Percentiles rank a stretch among this genome's conserved stretches.
phyloP scores from a whole-genome alignment of 2,888 invertebrate species.

The Microdon myrmicae region DNA sequence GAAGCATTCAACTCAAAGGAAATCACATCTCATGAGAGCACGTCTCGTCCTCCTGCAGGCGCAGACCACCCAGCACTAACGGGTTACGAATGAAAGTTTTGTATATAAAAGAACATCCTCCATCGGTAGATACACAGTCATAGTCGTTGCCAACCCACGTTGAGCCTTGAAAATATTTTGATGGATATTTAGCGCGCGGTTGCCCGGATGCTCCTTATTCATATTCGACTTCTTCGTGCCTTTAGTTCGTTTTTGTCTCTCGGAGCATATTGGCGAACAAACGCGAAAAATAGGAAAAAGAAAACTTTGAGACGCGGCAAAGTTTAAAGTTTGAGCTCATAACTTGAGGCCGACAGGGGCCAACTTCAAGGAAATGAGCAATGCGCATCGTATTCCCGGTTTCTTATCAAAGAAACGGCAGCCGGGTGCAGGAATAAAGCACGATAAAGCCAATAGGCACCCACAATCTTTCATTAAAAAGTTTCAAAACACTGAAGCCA shows the following conservation, averaged over 20 bases:
- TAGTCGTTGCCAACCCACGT: slow-evolving; percentile 40
- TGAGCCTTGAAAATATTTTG: no score
- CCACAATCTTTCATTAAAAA: slow-evolving; percentile 52
- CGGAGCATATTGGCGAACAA: slow-evolving; percentile 25
- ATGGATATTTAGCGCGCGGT: slow-evolving; percentile 48
- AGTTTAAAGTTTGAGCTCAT: slow-evolving; percentile 49
- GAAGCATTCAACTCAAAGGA: slow-evolving; percentile 48
- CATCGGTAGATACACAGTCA: slow-evolving; percentile 35
- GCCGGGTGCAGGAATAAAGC: not conserved
- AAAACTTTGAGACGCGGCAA: slow-evolving; percentile 35
- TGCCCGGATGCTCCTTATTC: slow-evolving; percentile 10
- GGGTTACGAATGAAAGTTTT: no score
- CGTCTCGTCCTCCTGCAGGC: slow-evolving; percentile 17
- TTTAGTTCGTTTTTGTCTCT: slow-evolving; percentile 2
- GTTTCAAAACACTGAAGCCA: slow-evolving; percentile 37
- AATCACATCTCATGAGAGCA: slow-evolving; percentile 47
- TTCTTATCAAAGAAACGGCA: slow-evolving; percentile 3
- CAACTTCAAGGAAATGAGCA: slow-evolving; percentile 48
- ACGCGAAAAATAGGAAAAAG: slow-evolving; percentile 40
- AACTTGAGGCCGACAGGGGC: slow-evolving; percentile 45
- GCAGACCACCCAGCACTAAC: slow-evolving; percentile 10
- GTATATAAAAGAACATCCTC: slow-evolving; percentile 45
- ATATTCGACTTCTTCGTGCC: not conserved
- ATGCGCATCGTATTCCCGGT: slow-evolving; percentile 36
- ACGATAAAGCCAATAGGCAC: slow-evolving; percentile 39